Conservation (phyloP, 2,113 vertebrate genomes). For the Galbula dea region DNA sequence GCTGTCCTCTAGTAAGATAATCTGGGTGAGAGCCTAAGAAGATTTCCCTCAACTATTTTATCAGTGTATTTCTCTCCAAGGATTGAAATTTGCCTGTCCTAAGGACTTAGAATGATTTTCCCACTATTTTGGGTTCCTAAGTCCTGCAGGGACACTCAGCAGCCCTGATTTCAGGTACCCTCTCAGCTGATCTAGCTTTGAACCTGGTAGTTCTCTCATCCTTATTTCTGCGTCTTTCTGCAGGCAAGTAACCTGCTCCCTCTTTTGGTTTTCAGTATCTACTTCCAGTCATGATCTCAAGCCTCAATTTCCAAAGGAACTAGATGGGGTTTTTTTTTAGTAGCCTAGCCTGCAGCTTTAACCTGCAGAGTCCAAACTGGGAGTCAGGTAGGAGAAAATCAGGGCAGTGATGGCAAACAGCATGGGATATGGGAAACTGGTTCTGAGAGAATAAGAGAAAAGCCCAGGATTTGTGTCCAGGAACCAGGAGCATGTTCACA, state of each 20-base stretch:
- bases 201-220: background rate
- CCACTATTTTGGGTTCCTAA: background rate
- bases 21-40: background rate
- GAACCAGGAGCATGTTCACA: background rate
- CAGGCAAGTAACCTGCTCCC: background rate
- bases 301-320: background rate
- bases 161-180: background rate
- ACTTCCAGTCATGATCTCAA: background rate
- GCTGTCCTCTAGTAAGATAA: background rate
- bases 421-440: background rate
- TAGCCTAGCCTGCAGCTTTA: background rate
- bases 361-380: background rate
- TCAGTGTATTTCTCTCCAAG: background rate
- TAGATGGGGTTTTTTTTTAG: background rate
- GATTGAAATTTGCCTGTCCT: background rate
- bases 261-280: background rate
- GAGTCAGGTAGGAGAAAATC: background rate
- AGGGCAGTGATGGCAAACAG: background rate
- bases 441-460: background rate
- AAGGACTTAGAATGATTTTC: background rate
- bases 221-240: background rate
- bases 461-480: background rate
- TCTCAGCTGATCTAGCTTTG: background rate
- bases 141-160: background rate
- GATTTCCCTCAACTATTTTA: background rate